Percentiles rank a stretch among this genome's conserved stretches.
Evolutionary conservation across 2,113 vertebrate species (phyloP).

Genomic region (Pterocles orientalis): DNA sequence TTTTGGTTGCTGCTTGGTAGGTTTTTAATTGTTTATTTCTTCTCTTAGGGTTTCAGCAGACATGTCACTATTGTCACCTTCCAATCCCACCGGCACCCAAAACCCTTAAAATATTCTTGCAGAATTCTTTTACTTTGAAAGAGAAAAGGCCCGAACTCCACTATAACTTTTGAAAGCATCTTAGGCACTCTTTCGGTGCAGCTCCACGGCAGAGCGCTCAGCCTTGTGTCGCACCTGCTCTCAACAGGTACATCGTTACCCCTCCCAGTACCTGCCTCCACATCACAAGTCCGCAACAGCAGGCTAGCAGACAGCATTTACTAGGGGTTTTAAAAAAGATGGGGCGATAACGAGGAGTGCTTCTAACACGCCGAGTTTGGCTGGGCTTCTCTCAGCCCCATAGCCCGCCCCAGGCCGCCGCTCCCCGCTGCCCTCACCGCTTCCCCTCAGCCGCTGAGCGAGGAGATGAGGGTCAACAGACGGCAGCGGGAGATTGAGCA

Average conservation of each 20-base stretch:
- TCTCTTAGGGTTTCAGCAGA: neutral
- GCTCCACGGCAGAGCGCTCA: neutral
- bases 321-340: neutral
- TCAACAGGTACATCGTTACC: neutral
- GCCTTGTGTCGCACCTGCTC: fast-evolving
- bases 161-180: neutral
- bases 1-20: neutral
- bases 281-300: neutral
- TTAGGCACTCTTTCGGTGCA: fast-evolving
- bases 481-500: neutral
- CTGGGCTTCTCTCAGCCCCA: neutral
- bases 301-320: neutral
- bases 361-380: neutral
- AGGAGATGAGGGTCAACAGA: neutral
- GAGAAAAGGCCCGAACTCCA: neutral
- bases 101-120: neutral
- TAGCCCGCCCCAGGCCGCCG: neutral
- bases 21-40: neutral
- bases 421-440: neutral
- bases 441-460: neutral
- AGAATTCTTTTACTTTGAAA: neutral
- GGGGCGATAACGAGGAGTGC: neutral
- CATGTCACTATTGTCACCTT: fast-evolving
- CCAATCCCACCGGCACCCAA: neutral
- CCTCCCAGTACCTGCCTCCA: neutral